Evolutionary conservation across 2,113 vertebrate genomes (phyloP), one percentile per base, ranked within the genome.

Genomic region (Gallinago media): DNA sequence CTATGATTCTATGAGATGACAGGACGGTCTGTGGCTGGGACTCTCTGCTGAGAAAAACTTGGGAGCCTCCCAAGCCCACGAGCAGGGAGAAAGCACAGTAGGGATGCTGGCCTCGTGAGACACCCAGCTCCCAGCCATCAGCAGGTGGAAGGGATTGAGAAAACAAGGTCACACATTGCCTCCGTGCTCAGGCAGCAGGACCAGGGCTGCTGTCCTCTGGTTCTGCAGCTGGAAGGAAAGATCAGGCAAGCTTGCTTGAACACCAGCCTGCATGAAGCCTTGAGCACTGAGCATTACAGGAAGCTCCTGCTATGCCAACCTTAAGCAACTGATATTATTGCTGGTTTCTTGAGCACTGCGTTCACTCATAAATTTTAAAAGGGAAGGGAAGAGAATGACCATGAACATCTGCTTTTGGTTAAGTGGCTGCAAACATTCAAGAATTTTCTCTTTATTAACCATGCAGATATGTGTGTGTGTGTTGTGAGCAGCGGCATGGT

Each of bases 381-480:
- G 56, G 47, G 34, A 89, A 81, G 34, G 52, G 34, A 78, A 88
- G 11, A 67, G 71, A 38, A 66, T 1, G 15, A 42, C 70, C 85
- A 31, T 0, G 40, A 91, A 36, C 83, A 86, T 89, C 88, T 89
- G 88, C 38, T 86, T 96, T 93, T 83, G 47, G 52, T 85, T 88
- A 92, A 81, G 50, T 13, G 65, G 40, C 59, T 84, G 50, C 74
- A 66, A 86, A 67, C 1, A 15, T 50, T 71, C 68, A 73, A 32
- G 78, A 52, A 50, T 49, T 80, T 61, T 34, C 27, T 54, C 34
- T 75, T 59, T 47, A 29, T 63, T 49, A 92, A 63, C 63, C 29
- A 3, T 11, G 61, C 8, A 3, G 11, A 8, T 8, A 5, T 7
- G 56, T 0, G 0, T 1, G 2, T 5, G 20, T 6, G n/a, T 31